Conservation (phyloP, 2,113 vertebrate genomes). For the Boleophthalmus pectinirostris region DNA sequence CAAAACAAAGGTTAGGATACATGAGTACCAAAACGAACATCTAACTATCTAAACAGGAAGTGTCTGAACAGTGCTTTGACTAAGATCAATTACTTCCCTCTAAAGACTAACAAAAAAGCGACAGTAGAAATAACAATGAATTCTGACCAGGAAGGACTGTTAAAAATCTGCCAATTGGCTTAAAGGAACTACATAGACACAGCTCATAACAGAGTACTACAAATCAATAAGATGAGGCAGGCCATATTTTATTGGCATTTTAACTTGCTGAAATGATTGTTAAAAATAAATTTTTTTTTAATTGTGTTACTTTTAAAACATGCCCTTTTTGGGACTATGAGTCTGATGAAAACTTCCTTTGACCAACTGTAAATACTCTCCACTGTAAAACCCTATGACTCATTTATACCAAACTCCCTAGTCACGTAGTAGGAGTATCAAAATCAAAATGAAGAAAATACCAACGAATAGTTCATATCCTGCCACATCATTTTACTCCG, state of each 20-base stretch:
- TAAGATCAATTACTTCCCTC: background rate
- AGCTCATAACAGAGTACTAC: background rate
- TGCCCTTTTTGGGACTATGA: no score
- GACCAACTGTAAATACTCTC: background rate
- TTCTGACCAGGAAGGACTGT: background rate
- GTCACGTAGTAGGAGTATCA: background rate
- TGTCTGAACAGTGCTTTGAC: background rate
- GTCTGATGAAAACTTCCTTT: background rate
- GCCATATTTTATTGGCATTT: background rate
- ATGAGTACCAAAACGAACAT: no score
- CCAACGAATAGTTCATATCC: background rate
- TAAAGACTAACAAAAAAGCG: background rate
- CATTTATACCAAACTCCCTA: background rate
- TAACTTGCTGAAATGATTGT: background rate
- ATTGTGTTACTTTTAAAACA: no score
- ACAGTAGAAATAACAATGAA: background rate
- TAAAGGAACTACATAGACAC: background rate
- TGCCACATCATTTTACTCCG: background rate
- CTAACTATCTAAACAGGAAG: background rate
- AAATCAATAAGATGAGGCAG: no score
- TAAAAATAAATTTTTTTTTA: no score
- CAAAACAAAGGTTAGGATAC: background rate
- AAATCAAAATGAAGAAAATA: background rate
- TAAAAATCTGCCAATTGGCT: background rate
- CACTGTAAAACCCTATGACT: constrained; percentile 3